phyloP scores from a whole-genome alignment of 2,888 invertebrate genomes.

The Gastrophysa polygoni region DNA sequence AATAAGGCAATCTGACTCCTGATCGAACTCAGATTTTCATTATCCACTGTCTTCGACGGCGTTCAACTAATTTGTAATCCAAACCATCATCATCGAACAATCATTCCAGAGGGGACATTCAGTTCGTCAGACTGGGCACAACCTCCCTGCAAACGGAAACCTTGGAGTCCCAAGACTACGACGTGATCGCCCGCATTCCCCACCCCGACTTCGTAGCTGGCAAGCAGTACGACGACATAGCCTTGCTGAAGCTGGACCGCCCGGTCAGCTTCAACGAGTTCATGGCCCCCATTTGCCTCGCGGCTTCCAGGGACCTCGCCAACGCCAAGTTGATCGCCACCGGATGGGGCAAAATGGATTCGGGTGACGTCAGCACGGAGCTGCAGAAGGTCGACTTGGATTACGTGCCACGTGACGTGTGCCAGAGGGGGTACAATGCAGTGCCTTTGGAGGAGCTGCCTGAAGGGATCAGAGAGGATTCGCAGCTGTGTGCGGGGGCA shows the following conservation, averaged over 20 bases:
- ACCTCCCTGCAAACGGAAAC: slow-evolving; percentile 51
- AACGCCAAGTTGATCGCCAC: slow-evolving; percentile 51
- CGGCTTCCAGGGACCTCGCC: slow-evolving; percentile 36
- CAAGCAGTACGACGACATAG: slow-evolving; percentile 62
- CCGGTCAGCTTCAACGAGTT: slow-evolving; percentile 53
- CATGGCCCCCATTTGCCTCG: slow-evolving; percentile 60
- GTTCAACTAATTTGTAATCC: too few relatives aligned
- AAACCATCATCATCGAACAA: too few relatives aligned
- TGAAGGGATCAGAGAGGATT: slow-evolving; percentile 53
- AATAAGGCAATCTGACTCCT: too few relatives aligned
- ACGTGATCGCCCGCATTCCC: slow-evolving; percentile 48
- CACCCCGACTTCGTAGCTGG: slow-evolving; percentile 58
- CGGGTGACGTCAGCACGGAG: slow-evolving; percentile 45
- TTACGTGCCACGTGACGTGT: slow-evolving; percentile 47
- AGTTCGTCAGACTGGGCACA: slow-evolving; percentile 59
- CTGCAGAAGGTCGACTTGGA: slow-evolving; percentile 59
- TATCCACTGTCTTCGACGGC: too few relatives aligned
- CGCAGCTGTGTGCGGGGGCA: slow-evolving; percentile 60
- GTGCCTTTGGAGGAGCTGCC: slow-evolving; percentile 46
- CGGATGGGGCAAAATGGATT: slow-evolving; percentile 58
- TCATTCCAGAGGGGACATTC: slow-evolving; percentile 52
- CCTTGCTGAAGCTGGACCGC: slow-evolving; percentile 57
- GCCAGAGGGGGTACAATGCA: slow-evolving; percentile 45
- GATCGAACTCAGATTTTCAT: too few relatives aligned
- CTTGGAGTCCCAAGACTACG: slow-evolving; percentile 48